These are phyloP conservation scores for honey bee (Apis mellifera) DNA, from an alignment of 1,140 invertebrate species.

Conservation along the genomic window DNA sequence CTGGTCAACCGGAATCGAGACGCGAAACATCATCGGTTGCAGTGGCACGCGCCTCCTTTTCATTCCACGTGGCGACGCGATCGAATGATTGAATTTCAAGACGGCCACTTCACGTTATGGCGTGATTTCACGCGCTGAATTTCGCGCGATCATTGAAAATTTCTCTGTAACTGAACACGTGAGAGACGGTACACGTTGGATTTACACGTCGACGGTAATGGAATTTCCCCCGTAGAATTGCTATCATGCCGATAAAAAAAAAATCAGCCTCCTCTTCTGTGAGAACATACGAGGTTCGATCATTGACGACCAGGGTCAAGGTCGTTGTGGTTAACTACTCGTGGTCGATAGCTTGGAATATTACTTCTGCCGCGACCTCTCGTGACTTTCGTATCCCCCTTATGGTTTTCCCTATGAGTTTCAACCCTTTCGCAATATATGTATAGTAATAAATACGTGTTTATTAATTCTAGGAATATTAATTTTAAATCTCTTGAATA, in stretches of 20 bases:
- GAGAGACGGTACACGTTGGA: not conserved
- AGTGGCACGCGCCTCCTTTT: not conserved
- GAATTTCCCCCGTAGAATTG: not conserved
- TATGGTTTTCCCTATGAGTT: not conserved
- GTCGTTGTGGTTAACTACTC: not conserved
- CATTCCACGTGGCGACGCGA: not conserved
- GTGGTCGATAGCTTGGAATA: slow-evolving; percentile 7
- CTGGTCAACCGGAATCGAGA: not conserved
- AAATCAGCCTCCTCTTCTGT: not conserved
- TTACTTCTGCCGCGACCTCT: not conserved
- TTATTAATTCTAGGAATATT: no score
- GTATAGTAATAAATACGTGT: not conserved
- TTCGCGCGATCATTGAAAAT: slow-evolving; percentile 44
- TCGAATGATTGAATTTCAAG: slow-evolving; percentile 28
- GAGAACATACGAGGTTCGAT: slow-evolving; percentile 8
- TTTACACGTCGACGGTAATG: not conserved
- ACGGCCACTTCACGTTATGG: not conserved
- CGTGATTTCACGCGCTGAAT: slow-evolving; percentile 27
- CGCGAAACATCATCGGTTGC: not conserved
- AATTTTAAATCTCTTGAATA: no score
- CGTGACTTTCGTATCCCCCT: not conserved
- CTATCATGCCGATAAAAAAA: not conserved
- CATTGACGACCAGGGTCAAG: slow-evolving; percentile 28
- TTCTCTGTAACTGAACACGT: not conserved
- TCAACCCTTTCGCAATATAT: not conserved